These are phyloP conservation scores for Erpornis zantholeuca DNA, from an alignment of 2,113 vertebrate species.

Conservation along the genomic window DNA sequence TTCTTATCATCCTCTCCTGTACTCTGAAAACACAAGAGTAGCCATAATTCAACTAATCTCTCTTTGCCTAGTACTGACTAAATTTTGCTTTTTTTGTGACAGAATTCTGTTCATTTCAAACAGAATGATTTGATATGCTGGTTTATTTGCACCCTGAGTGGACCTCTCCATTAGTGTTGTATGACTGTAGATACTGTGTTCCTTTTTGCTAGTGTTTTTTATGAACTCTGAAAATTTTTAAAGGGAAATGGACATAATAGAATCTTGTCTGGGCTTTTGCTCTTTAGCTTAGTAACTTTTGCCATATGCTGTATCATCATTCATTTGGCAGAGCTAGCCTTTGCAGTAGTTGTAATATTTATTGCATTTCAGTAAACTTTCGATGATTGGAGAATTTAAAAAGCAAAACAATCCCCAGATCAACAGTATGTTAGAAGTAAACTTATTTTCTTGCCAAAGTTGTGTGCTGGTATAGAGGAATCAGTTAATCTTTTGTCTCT, in stretches of 20 bases:
- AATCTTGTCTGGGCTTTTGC: background rate
- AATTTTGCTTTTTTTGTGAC: background rate
- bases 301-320: background rate
- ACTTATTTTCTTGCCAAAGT: background rate
- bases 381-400: background rate
- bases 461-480: background rate
- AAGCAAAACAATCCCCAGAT: background rate
- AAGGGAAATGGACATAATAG: background rate
- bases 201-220: background rate
- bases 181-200: background rate
- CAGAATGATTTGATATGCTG: fast-evolving
- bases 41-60: background rate
- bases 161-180: background rate
- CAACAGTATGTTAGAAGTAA: background rate
- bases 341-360: background rate
- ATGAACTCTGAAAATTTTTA: background rate
- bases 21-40: background rate
- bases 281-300: background rate
- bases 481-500: slow-evolving; percentile 38
- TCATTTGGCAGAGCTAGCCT: background rate
- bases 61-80: background rate
- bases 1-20: background rate
- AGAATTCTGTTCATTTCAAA: background rate
- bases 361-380: background rate
- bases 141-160: background rate